These are phyloP conservation scores for Aporophyla nigra DNA, from an alignment of 2,888 invertebrate species.

Conservation along the genomic window DNA sequence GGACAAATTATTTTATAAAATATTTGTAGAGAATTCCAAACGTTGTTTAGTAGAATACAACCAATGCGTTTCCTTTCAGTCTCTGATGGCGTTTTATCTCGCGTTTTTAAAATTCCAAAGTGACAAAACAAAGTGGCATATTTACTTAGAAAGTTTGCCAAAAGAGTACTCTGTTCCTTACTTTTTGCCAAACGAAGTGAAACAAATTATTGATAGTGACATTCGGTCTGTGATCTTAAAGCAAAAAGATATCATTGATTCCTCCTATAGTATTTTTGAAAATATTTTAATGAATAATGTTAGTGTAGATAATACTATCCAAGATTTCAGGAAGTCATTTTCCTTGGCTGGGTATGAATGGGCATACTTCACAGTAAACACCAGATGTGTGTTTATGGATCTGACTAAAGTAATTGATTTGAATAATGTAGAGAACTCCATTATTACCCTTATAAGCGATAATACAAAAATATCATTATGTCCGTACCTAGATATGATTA, in stretches of 20 bases:
- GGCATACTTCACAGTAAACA: conserved; percentile 96
- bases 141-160: conserved; percentile 94
- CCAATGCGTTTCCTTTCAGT: conserved; percentile 92
- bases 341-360: conserved; percentile 92
- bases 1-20: conserved; percentile 89
- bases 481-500: conserved; percentile 97
- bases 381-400: conserved; percentile 95
- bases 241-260: conserved; percentile 87
- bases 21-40: conserved; percentile 83
- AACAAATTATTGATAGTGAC: conserved; percentile 90
- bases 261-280: conserved; percentile 85
- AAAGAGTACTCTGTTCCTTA: conserved; percentile 92
- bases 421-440: conserved; percentile 81
- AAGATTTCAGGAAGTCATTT: conserved; percentile 80
- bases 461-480: conserved; percentile 94
- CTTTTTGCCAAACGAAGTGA: conserved; percentile 91
- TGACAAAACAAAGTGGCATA: conserved; percentile 90
- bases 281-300: conserved; percentile 82
- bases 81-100: conserved; percentile 94
- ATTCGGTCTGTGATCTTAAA: conserved; percentile 89
- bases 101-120: conserved; percentile 92
- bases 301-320: conserved; percentile 83
- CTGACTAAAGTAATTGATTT: conserved; percentile 85
- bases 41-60: conserved; percentile 84
- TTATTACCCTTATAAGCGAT: conserved; percentile 88